These are phyloP conservation scores for Isurus oxyrinchus DNA, from an alignment of 2,113 vertebrate species.

Conservation along the genomic window DNA sequence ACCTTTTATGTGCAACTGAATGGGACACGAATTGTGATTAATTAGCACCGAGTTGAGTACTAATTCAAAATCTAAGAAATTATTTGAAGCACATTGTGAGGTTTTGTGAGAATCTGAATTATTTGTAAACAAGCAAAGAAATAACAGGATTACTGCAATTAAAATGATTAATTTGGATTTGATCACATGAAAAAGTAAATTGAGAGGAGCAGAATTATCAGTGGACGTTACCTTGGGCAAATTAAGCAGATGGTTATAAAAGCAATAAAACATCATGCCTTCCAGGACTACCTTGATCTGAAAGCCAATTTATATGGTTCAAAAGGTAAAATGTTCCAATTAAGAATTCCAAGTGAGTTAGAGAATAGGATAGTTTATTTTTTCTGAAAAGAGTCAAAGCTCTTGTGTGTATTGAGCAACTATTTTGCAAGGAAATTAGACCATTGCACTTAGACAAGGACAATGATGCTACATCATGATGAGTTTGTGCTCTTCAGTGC, in stretches of 20 bases:
- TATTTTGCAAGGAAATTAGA: neutral
- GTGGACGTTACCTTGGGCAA: neutral
- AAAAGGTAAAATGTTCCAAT: neutral
- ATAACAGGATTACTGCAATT: neutral
- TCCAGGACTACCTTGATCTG: neutral
- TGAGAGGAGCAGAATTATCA: neutral
- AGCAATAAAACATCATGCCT: neutral
- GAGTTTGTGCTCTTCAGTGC: neutral
- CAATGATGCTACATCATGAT: neutral
- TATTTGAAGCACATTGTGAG: neutral
- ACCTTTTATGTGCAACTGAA: neutral
- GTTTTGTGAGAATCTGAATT: neutral
- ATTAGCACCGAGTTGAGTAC: neutral
- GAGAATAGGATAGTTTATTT: neutral
- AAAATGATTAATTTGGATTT: conserved; percentile 11
- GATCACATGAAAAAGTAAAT: neutral
- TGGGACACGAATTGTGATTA: neutral
- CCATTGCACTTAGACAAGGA: neutral
- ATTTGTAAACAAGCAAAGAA: neutral
- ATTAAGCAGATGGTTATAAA: neutral
- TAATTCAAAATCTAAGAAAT: neutral
- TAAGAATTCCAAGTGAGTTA: neutral
- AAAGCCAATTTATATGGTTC: neutral
- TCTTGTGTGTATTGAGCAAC: neutral
- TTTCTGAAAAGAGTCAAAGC: neutral